Evolutionary conservation across 92 coral and sea anemone species (phyloP).

Genomic region (Epizoanthus fatuus): DNA sequence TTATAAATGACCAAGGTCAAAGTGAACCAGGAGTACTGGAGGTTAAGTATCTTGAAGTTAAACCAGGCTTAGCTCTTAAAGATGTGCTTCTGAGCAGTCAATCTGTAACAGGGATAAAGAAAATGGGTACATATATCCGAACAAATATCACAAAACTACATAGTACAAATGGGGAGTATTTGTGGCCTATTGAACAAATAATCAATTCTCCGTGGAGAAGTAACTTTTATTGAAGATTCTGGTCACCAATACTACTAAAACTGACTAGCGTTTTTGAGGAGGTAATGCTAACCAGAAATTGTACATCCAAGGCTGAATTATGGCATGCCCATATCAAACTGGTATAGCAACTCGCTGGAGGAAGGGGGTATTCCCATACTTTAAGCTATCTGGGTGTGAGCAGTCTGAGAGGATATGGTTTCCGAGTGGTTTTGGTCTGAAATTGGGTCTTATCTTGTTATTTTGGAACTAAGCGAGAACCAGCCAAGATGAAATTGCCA

Average conservation of each 20-base stretch:
- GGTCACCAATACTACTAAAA: slow-evolving; percentile 19
- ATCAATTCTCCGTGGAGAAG: slow-evolving; percentile 24
- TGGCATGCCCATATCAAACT: slow-evolving; percentile 27
- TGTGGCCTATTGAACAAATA: slow-evolving; percentile 26
- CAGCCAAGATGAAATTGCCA: no score
- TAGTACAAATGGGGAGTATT: slow-evolving; percentile 6
- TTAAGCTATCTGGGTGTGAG: no score
- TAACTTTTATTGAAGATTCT: slow-evolving; percentile 1
- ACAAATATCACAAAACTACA: background rate
- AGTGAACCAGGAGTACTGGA: slow-evolving; percentile 52
- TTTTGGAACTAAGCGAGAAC: no score
- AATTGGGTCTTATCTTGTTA: no score
- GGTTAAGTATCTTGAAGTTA: slow-evolving; percentile 15
- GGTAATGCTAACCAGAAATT: slow-evolving; percentile 35
- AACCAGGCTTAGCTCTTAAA: no score
- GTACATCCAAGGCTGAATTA: slow-evolving; percentile 16
- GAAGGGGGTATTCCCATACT: no score
- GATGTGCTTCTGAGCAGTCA: no score
- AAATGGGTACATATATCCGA: background rate
- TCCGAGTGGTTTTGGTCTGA: no score
- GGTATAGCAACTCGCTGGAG: background rate
- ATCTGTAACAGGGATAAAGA: no score
- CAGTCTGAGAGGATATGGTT: no score
- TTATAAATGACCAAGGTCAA: slow-evolving; percentile 32
- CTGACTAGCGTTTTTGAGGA: slow-evolving; percentile 27